Evolutionary conservation across 2,888 invertebrate species (phyloP).

Genomic region (Drosophila greeni): DNA sequence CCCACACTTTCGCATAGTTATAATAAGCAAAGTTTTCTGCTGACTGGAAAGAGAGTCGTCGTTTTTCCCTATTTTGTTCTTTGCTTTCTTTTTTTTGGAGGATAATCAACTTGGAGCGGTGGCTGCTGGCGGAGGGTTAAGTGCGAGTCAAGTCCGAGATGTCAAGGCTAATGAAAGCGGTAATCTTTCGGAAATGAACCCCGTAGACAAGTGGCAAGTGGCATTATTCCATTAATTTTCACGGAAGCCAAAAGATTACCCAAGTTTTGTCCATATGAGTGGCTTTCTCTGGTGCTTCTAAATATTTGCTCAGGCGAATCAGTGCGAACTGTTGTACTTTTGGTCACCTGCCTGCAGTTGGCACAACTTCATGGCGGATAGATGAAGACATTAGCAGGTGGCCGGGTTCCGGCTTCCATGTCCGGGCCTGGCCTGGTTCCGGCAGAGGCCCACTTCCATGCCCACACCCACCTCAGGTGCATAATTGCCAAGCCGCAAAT

Average conservation of each 20-base stretch:
- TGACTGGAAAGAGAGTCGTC: constrained; percentile 27
- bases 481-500: constrained; percentile 73
- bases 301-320: constrained; percentile 15
- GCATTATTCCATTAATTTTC: constrained; percentile 25
- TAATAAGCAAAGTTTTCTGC: constrained; percentile 67
- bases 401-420: constrained; percentile 12
- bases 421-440: constrained; percentile 7
- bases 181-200: constrained; percentile 47
- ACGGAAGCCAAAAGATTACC: constrained; percentile 1
- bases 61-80: constrained; percentile 7
- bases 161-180: constrained; percentile 64
- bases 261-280: constrained; percentile 7
- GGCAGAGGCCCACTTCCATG: constrained; percentile 11
- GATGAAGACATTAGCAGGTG: constrained; percentile 57
- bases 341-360: constrained; percentile 25
- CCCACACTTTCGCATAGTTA: constrained; percentile 64
- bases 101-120: constrained; percentile 29
- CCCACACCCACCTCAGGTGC: constrained; percentile 36
- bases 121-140: constrained; percentile 22
- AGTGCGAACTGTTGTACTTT: constrained; percentile 13
- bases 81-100: constrained; percentile 6
- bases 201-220: not conserved
- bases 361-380: constrained; percentile 29
- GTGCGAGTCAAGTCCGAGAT: constrained; percentile 43
- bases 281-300: not conserved